Base-by-base conservation (phyloP, 2,797 vertebrate genomes). In the Eospalax fontanierii region DNA sequence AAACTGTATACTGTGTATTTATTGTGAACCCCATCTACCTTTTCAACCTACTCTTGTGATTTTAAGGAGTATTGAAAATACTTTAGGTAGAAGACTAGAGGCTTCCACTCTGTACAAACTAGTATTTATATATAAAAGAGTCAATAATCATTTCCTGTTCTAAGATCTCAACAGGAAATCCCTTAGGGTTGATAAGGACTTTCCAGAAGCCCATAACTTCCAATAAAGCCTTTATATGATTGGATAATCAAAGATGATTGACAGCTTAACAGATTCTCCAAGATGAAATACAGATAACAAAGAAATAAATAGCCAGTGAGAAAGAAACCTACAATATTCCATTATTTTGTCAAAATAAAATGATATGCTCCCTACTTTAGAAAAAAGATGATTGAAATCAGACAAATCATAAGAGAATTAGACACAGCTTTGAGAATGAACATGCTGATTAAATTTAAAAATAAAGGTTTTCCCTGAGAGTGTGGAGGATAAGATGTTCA, bases 291-390 rank as follows among this genome's bases (percentile, higher is more conserved):
- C 2, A 65, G 59, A 93, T 50, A 74, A 8, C 43, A 24, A 54
- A 76, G 83, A 61, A 71, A 75, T 6, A 59, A 73, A 35, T 46
- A 16, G 6, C 10, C 2, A 92, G 54, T 61, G n/a, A n/a, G 70
- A 90, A 22, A 11, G 40, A 87, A 93, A 79, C 21, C 83, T 88
- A 78, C 82, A 82, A 86, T 89, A 95, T 86, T 19, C 10, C 78
- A 57, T 33, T 65, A 40, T 66, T 28, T n/a, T 6, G 78, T 6
- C 80, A 33, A 74, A 15, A 79, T 30, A 87, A 94, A 93, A 38
- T 30, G 86, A 94, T 46, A 63, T 75, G 70, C 24, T 38, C 1
- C 5, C 24, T 59, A 28, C 76, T 95, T 89, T 89, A 59, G 63
- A 71, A 54, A 74, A 57, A 50, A 40, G 28, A n/a, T 90, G 6